Evolutionary conservation across 2,888 invertebrate genomes (phyloP), one percentile per base, ranked within the genome.

Genomic region (Melipona beecheii): DNA sequence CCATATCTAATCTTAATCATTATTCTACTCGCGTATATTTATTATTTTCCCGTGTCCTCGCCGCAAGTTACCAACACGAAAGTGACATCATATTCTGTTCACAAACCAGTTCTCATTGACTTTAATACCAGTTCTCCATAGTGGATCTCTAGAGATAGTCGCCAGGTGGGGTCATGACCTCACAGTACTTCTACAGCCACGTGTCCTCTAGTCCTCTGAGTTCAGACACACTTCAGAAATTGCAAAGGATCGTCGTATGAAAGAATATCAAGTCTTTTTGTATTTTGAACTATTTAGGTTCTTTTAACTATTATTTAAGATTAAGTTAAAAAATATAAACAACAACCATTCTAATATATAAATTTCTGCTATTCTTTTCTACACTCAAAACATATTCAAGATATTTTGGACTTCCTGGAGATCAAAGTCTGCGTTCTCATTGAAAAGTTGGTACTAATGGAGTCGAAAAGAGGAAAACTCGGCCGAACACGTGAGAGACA

Each of bases 41-140:
- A 60, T 75, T 73, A 65, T 85, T 83, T 81, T 84, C 70, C 75
- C 21, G 56, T 77, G 64, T 69, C 69, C 65, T 71, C 75, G 78
- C 31, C 66, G 36, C 54, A 75, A 77, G 75, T 62, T 49, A 68
- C 60, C 84, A 31, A 70, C 83, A 87, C 80, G 87, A 90, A 88
- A 91, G 89, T 91, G 91, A 91, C 91, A 90, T 91, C 89, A 89
- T 88, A 91, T 87, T 84, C 86, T 84, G 77, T 76, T 78, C 76
- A 83, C 87, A 85, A 90, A 91, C 90, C 91, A 87, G 91, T 91
- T 91, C 87, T 87, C 91, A 90, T 91, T 91, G 91, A 89, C 85
- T 89, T 85, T 83, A 75, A 89, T 91, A 91, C 91, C 90, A 90
- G 91, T 90, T 91, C 74, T 64, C 83, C 78, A 69, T 81, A 70